Evolutionary conservation across 2,888 invertebrate genomes (phyloP), one percentile per base, ranked within the genome.

Genomic region (Noctua janthe): DNA sequence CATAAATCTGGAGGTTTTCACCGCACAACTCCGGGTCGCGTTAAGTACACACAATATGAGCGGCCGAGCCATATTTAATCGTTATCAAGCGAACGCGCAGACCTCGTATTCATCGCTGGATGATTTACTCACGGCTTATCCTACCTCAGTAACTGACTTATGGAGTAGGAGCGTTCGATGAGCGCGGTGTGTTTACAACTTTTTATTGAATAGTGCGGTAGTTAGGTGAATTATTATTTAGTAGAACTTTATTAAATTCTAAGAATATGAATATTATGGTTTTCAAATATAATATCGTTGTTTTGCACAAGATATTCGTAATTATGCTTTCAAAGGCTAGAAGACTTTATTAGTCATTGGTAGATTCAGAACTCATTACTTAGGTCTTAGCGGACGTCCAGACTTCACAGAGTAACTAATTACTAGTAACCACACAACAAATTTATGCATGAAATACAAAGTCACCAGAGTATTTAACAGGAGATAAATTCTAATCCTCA

Each of bases 71-170:
- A 96, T 97, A 97, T 96, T 96, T 96, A 96, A 96, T 93, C 94
- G 95, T 94, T 97, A 97, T 96, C 96, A 92, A 92, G 89, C 91
- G 91, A 90, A 91, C 92, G 91, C 92, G 91, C 94, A 94, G 94
- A 92, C 93, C 94, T 93, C 91, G 94, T 94, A 95, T 95, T 96
- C 96, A 95, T 95, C 94, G 95, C 91, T 83, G 91, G 91, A 95
- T 96, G 96, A 97, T 96, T 97, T 96, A 96, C 95, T 94, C 91
- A 91, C 92, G 88, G 96, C 94, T 95, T 96, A 96, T 96, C 96
- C 95, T 91, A 93, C 93, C 92, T 93, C 92, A 91, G 88, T 90
- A 87, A 91, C 92, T 95, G 94, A 96, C 95, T 95, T 95, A 95
- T 94, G 94, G 93, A 92, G 89, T 90, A 90, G 89, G 90, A 81